A percentile compares a stretch with the other conserved stretches of the same genome.
Evolutionary conservation across 2,888 invertebrate genomes (phyloP).

Genomic region (Artemia sp.): DNA sequence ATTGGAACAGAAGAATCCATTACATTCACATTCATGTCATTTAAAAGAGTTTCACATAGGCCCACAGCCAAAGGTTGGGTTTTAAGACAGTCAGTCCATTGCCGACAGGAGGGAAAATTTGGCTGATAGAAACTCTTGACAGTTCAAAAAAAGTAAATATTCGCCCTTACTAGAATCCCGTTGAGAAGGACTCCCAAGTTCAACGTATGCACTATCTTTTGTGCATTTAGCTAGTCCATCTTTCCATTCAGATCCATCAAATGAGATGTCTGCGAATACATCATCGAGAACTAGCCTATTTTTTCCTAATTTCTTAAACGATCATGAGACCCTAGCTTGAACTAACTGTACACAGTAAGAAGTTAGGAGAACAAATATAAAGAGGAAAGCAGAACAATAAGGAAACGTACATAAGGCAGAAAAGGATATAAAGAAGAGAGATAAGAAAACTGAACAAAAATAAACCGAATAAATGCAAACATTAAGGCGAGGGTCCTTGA

Average conservation of each 20-base stretch:
- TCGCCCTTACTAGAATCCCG: background rate
- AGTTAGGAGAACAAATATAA: background rate
- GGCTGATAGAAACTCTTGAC: background rate
- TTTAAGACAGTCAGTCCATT: background rate
- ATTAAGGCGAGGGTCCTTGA: background rate
- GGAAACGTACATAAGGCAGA: background rate
- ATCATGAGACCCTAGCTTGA: background rate
- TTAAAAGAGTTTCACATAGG: background rate
- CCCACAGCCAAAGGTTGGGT: background rate
- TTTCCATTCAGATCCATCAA: background rate
- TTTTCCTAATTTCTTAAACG: background rate
- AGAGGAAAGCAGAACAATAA: background rate
- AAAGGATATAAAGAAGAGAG: constrained; percentile 1
- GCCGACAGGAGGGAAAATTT: background rate
- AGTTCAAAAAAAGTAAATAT: background rate
- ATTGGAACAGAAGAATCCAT: too few species aligned
- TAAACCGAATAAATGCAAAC: background rate
- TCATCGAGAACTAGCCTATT: background rate
- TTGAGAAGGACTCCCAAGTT: background rate
- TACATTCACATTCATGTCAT: too few species aligned
- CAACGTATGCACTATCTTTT: background rate
- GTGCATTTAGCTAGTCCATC: background rate
- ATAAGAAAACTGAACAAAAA: background rate
- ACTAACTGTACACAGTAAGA: background rate
- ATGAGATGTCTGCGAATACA: background rate